Percentiles rank a stretch among this genome's conserved stretches.
These are phyloP conservation scores for Chionoecetes opilio DNA, from an alignment of 1,140 invertebrate genomes.

Conservation along the genomic window DNA sequence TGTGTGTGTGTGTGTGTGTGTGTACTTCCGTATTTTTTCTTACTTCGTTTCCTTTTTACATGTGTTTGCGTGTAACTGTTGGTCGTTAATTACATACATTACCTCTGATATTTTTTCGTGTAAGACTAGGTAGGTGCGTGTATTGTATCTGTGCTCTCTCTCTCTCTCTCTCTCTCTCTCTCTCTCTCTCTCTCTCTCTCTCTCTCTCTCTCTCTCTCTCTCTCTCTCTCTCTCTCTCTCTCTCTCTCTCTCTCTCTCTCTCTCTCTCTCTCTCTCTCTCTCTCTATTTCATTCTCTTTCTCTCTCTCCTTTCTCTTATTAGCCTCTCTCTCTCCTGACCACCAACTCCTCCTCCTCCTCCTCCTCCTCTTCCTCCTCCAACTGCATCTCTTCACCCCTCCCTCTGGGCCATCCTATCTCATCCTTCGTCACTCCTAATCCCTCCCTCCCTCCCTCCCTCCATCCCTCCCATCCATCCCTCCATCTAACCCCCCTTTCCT, in stretches of 20 bases:
- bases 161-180: constrained; percentile 24
- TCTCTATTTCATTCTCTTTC: neutral
- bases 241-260: neutral
- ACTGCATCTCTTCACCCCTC: neutral
- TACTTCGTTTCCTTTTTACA: neutral
- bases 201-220: neutral
- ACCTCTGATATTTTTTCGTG: neutral
- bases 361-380: neutral
- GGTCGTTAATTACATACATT: neutral
- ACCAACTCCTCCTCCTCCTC: neutral
- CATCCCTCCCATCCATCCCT: too few relatives aligned
- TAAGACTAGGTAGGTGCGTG: too few relatives aligned
- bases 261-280: neutral
- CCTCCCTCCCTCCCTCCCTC: too few relatives aligned
- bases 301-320: neutral
- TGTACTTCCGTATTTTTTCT: too few relatives aligned
- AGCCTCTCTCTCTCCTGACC: neutral
- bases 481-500: too few relatives aligned
- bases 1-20: neutral
- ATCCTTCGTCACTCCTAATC: neutral
- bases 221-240: neutral
- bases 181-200: constrained; percentile 9
- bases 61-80: neutral
- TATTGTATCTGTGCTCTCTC: neutral
- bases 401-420: neutral